Percentiles rank a stretch among this genome's conserved stretches.
Conservation (phyloP, 2,888 invertebrate genomes). For the Adelognathus sp. region DNA sequence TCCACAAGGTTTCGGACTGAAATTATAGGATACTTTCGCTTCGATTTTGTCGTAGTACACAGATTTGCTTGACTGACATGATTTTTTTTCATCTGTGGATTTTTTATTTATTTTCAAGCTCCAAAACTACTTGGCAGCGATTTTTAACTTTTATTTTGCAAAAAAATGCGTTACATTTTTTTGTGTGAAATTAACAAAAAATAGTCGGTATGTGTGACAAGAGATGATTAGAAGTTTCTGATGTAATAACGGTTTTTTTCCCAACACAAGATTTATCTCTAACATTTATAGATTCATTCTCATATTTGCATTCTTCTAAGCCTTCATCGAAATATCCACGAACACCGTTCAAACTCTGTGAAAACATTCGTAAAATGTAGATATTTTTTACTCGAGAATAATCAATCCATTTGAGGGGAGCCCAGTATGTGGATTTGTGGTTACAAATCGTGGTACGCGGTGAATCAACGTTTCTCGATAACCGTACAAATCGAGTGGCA, state of each 20-base stretch:
- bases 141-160: too few relatives aligned
- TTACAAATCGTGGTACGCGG: slow-evolving; percentile 27
- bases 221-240: too few relatives aligned
- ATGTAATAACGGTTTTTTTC: too few relatives aligned
- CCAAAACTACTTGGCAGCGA: not conserved
- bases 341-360: not conserved
- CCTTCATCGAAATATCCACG: not conserved
- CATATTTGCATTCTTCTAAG: not conserved
- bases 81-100: too few relatives aligned
- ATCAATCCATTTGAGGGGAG: not conserved
- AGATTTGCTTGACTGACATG: too few relatives aligned
- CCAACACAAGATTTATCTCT: not conserved
- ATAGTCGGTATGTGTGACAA: too few relatives aligned
- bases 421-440: not conserved
- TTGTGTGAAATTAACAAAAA: too few relatives aligned
- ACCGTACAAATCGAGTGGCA: slow-evolving; percentile 28
- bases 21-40: not conserved
- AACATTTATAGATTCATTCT: not conserved
- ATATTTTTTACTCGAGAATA: not conserved
- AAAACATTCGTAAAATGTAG: not conserved
- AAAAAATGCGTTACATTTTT: too few relatives aligned
- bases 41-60: not conserved
- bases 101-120: not conserved
- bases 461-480: slow-evolving; percentile 39
- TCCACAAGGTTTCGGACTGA: too few relatives aligned